These are phyloP conservation scores for Schizothorax lantsangensis DNA, from an alignment of 2,797 vertebrate genomes.

Conservation along the genomic window DNA sequence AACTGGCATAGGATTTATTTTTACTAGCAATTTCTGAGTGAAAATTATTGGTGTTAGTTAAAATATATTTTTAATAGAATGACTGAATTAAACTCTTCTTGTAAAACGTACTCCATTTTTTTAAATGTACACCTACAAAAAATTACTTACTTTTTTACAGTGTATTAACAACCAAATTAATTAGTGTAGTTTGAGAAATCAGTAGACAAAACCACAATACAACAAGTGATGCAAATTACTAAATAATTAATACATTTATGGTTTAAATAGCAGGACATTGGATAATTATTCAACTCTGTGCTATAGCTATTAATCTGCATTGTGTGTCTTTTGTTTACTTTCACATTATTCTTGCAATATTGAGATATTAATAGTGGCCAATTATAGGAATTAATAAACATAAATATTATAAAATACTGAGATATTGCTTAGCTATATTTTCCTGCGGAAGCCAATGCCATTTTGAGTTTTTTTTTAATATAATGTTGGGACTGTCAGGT, in stretches of 20 bases:
- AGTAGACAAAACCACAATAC: not conserved
- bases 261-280: not conserved
- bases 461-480: not conserved
- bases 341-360: not conserved
- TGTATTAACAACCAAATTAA: accelerated
- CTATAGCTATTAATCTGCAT: not conserved
- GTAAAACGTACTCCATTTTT: not conserved
- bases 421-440: not conserved
- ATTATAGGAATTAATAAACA: not conserved
- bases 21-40: not conserved
- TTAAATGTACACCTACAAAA: not conserved
- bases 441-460: not conserved
- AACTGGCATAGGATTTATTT: not conserved
- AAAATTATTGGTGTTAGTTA: not conserved
- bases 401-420: not conserved
- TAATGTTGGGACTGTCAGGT: not conserved
- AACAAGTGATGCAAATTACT: not conserved
- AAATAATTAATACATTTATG: not conserved
- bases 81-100: not conserved
- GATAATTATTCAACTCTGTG: not conserved
- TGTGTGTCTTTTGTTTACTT: not conserved
- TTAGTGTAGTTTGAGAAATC: not conserved
- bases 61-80: not conserved
- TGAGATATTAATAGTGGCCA: too few species aligned
- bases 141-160: not conserved